Base-by-base conservation (phyloP, 2,888 invertebrate genomes). In the Hirtodrosophila trivittata region DNA sequence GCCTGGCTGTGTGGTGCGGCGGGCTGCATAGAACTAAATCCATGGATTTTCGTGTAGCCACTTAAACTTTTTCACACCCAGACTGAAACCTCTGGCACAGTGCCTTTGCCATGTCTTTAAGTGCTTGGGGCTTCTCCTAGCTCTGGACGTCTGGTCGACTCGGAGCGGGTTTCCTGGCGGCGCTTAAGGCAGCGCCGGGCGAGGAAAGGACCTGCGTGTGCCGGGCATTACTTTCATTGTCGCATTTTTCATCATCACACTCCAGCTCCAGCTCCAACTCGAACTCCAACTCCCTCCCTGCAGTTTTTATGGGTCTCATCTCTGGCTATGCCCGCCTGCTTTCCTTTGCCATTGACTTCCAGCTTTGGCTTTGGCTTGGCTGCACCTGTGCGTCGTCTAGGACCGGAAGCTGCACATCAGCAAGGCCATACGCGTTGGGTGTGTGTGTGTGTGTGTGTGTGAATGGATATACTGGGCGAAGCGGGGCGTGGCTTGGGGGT, bases 1-100 rank as follows among this genome's bases (percentile, higher is more conserved):
- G 39, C 37, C 25, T 43, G 74, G n/a, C 46, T 10, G 33, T 18
- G 46, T 13, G 32, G 51, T 8, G 28, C 28, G 32, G 56, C 41
- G 33, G 55, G 38, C 74, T 85, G 77, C 82, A 86, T 80, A 81
- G 77, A 84, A 83, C 66, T 83, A 88, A 87, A 87, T 88, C 87
- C 85, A 66, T 69, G 85, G 85, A 85, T 83, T 86, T 87, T 83
- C 71, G 78, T 81, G 77, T 75, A 74, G 87, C 88, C 87, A 88
- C 87, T 87, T 87, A 85, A 87, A 88, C 87, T 88, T 87, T 86
- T 85, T 88, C 85, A 78, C 87, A 88, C 87, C 70, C 77, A 55
- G 46, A 59, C 62, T 42, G 68, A 66, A 74, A 84, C 63, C 70
- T 60, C 56, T 67, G 56, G 25, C 49, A 38, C n/a, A 21, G 26